phyloP scores from a whole-genome alignment of 2,888 invertebrate species.

The Hirtodrosophila histrioides region DNA sequence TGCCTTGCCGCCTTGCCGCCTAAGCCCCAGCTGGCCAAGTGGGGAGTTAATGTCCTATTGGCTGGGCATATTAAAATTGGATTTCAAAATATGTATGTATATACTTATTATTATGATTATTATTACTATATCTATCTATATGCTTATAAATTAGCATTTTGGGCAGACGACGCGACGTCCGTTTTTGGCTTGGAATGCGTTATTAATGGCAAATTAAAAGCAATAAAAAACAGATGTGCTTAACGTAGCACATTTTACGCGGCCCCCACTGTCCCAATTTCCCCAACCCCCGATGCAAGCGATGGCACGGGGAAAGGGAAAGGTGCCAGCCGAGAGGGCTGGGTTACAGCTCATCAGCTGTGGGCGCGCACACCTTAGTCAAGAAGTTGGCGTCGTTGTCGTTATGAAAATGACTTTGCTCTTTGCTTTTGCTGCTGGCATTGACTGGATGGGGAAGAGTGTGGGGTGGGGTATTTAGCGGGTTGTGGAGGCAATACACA shows the following conservation, averaged over 20 bases:
- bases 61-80: constrained; percentile 66
- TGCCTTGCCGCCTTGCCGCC: constrained; percentile 1
- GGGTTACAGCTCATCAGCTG: constrained; percentile 65
- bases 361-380: constrained; percentile 59
- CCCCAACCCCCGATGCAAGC: constrained; percentile 19
- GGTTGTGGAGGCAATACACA: not conserved
- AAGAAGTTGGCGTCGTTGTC: constrained; percentile 72
- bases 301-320: not conserved
- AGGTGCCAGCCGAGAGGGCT: constrained; percentile 2
- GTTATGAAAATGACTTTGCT: constrained; percentile 81
- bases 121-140: constrained; percentile 61
- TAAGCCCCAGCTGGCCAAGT: constrained; percentile 25
- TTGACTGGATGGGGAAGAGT: not conserved
- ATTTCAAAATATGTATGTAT: constrained; percentile 38
- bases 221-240: constrained; percentile 84
- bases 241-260: constrained; percentile 80
- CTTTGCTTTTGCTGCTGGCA: constrained; percentile 50
- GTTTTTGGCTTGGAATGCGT: constrained; percentile 74
- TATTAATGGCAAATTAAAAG: constrained; percentile 84
- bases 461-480: no score
- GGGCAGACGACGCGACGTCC: constrained; percentile 45
- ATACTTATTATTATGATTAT: constrained; percentile 45
- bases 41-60: constrained; percentile 49
- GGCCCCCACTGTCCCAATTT: constrained; percentile 7
- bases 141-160: constrained; percentile 75